phyloP scores from a whole-genome alignment of 2,888 invertebrate genomes.

The Brenthis hecate region DNA sequence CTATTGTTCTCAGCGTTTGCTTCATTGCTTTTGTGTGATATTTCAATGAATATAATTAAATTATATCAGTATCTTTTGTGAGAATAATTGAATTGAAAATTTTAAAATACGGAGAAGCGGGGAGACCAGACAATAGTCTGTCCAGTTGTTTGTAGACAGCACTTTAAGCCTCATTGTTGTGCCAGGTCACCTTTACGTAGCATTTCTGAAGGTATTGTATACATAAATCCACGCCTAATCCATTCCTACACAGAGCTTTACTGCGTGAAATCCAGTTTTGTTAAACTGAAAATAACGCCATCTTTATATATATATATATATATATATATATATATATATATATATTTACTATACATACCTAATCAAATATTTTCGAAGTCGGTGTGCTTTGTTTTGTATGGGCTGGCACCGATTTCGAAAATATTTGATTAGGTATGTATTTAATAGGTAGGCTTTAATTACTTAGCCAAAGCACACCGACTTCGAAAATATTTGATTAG shows the following conservation, averaged over 20 bases:
- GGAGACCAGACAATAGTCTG: conserved; percentile 31
- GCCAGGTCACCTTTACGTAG: conserved; percentile 26
- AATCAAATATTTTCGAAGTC: too few species aligned
- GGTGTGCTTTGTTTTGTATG: too few species aligned
- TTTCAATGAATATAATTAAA: not conserved
- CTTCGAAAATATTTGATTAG: too few species aligned
- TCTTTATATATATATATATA: not conserved
- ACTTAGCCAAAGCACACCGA: too few species aligned
- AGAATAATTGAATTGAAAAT: conserved; percentile 14
- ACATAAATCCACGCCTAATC: conserved; percentile 18
- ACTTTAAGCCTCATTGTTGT: conserved; percentile 32
- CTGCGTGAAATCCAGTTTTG: conserved; percentile 6
- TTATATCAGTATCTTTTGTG: conserved; percentile 8
- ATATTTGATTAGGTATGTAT: too few species aligned
- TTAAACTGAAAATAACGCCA: not conserved
- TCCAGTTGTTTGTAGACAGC: conserved; percentile 29
- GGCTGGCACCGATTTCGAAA: too few species aligned
- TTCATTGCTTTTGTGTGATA: not conserved
- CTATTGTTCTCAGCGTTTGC: not conserved
- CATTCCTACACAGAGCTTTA: conserved; percentile 15
- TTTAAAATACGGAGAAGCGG: conserved; percentile 9
- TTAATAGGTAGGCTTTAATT: too few species aligned
- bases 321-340: not conserved
- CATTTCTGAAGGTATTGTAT: conserved; percentile 6
- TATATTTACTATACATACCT: too few species aligned